These are phyloP conservation scores for Seladonia tumulorum DNA, from an alignment of 2,888 invertebrate species.

Conservation along the genomic window DNA sequence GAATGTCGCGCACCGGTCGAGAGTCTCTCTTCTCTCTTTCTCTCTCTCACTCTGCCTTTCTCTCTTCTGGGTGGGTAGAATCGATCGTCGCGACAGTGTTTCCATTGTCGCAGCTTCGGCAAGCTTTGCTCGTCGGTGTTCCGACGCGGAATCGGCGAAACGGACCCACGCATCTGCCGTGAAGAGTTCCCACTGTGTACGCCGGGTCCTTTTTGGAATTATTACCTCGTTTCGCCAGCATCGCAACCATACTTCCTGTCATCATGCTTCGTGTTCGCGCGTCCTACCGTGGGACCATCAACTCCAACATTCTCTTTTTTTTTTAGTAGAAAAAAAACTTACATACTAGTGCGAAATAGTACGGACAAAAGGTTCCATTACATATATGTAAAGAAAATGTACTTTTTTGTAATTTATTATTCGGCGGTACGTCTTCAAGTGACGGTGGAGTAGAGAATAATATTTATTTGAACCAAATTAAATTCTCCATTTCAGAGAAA, in stretches of 20 bases:
- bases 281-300: neutral
- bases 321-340: no score
- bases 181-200: neutral
- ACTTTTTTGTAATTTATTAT: no score
- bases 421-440: no score
- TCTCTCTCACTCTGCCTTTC: neutral
- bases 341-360: no score
- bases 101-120: conserved; percentile 37
- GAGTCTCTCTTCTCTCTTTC: neutral
- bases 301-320: neutral
- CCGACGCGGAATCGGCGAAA: neutral
- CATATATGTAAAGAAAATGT: no score
- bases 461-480: no score
- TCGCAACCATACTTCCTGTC: neutral
- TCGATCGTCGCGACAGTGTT: conserved; percentile 56
- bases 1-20: conserved; percentile 53
- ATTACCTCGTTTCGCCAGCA: neutral
- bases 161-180: neutral
- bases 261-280: neutral
- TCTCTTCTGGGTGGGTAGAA: conserved; percentile 28
- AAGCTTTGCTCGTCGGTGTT: conserved; percentile 12
- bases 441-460: no score
- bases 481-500: no score
- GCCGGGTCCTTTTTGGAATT: neutral
- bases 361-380: no score